These are phyloP conservation scores for Drosophila tropicalis DNA, from an alignment of 1,140 invertebrate genomes.

Conservation along the genomic window DNA sequence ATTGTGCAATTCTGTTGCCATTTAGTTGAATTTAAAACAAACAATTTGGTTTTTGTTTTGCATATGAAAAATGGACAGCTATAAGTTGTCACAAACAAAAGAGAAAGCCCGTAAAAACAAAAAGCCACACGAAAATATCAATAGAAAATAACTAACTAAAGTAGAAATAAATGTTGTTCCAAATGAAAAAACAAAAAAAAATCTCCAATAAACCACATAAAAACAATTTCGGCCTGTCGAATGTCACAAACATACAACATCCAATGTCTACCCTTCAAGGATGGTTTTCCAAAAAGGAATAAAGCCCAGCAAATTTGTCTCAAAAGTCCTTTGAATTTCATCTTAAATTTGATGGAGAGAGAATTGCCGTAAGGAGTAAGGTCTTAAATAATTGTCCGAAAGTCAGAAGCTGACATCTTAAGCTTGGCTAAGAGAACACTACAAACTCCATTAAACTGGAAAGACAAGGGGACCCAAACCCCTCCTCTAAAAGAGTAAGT, in stretches of 20 bases:
- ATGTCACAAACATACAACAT: neutral
- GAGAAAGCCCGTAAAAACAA: conserved; percentile 12
- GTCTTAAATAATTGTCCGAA: too few relatives aligned
- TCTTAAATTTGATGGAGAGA: too few relatives aligned
- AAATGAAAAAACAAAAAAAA: conserved; percentile 16
- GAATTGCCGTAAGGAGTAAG: too few relatives aligned
- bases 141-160: conserved; percentile 18
- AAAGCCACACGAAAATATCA: conserved; percentile 17
- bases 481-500: too few relatives aligned
- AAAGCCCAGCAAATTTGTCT: too few relatives aligned
- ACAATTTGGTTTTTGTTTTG: conserved; percentile 33
- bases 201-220: conserved; percentile 36
- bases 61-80: conserved; percentile 51
- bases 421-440: too few relatives aligned
- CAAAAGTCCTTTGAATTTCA: too few relatives aligned
- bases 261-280: neutral
- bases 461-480: too few relatives aligned
- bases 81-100: conserved; percentile 51
- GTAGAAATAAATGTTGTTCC: conserved; percentile 36
- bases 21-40: conserved; percentile 58
- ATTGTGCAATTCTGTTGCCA: conserved; percentile 55
- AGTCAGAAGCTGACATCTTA: too few relatives aligned
- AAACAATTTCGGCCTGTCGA: conserved; percentile 9
- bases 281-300: neutral
- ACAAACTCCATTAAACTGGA: too few relatives aligned